These are phyloP conservation scores for Spilosoma lubricipeda DNA, from an alignment of 2,888 invertebrate genomes.

Conservation along the genomic window DNA sequence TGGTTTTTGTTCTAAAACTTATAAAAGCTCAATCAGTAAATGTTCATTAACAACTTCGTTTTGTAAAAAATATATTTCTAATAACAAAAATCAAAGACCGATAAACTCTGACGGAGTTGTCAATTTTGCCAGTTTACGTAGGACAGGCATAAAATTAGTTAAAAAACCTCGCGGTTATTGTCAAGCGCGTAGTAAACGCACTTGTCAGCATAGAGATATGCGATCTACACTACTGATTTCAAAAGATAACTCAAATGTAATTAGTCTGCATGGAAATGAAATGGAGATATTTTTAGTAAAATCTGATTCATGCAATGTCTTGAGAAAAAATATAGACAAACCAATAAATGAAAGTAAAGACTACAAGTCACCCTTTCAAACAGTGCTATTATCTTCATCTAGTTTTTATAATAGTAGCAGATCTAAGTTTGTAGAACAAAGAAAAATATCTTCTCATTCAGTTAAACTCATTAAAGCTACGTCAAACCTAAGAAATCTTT, in stretches of 20 bases:
- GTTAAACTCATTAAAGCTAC: constrained; percentile 3
- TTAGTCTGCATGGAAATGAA: neutral
- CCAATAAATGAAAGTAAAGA: neutral
- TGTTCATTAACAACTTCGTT: constrained; percentile 6
- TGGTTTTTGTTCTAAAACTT: neutral
- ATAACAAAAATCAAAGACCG: neutral
- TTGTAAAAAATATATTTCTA: constrained; percentile 4
- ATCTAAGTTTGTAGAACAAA: neutral
- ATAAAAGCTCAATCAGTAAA: neutral
- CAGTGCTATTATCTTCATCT: neutral
- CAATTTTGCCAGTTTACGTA: neutral
- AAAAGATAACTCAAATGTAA: neutral
- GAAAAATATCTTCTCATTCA: neutral
- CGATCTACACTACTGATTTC: neutral
- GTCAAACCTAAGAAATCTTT: constrained; percentile 7
- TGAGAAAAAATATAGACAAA: neutral
- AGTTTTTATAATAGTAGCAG: neutral
- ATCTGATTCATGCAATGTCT: constrained; percentile 2
- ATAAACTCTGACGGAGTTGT: neutral
- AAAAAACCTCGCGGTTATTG: constrained; percentile 4
- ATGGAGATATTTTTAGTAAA: neutral
- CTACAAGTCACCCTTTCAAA: neutral
- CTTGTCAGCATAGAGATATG: neutral
- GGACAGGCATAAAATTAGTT: constrained; percentile 5
- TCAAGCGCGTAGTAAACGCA: neutral